These are phyloP conservation scores for Aphelenchoides avenae DNA, from an alignment of 1,140 invertebrate species.

Conservation along the genomic window DNA sequence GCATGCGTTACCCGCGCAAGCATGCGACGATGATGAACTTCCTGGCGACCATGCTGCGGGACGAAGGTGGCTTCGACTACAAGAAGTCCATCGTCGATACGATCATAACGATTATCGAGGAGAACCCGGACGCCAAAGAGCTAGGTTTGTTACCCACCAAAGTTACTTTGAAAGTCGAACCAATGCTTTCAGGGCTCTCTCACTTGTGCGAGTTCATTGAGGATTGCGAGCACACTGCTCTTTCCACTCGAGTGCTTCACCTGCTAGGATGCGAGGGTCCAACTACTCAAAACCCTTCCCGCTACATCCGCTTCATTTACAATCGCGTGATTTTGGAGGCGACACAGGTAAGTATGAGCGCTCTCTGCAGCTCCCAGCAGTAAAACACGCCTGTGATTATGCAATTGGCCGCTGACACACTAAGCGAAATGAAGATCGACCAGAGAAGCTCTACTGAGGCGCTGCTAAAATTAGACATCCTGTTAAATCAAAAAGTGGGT, in stretches of 20 bases:
- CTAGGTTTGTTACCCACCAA: conserved; percentile 66
- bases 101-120: conserved; percentile 94
- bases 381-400: conserved; percentile 21
- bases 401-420: conserved; percentile 32
- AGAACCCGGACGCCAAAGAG: conserved; percentile 90
- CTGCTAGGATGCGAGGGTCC: conserved; percentile 94
- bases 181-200: conserved; percentile 69
- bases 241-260: conserved; percentile 94
- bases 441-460: conserved; percentile 12
- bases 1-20: conserved; percentile 93
- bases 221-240: conserved; percentile 93
- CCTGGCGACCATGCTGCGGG: conserved; percentile 86
- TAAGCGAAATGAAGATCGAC: neutral
- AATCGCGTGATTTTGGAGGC: conserved; percentile 96
- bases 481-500: too few species aligned
- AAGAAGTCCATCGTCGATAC: conserved; percentile 97
- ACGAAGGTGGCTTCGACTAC: conserved; percentile 95
- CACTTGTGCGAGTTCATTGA: conserved; percentile 99
- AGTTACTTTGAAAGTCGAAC: conserved; percentile 7
- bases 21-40: conserved; percentile 93
- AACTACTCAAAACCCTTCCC: conserved; percentile 82
- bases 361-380: neutral
- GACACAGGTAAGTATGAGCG: conserved; percentile 77
- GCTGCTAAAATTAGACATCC: neutral
- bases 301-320: conserved; percentile 97